Percentiles rank a stretch among this genome's conserved stretches.
Conservation (phyloP, 2,797 vertebrate species). For the Crocidura indochinensis region DNA sequence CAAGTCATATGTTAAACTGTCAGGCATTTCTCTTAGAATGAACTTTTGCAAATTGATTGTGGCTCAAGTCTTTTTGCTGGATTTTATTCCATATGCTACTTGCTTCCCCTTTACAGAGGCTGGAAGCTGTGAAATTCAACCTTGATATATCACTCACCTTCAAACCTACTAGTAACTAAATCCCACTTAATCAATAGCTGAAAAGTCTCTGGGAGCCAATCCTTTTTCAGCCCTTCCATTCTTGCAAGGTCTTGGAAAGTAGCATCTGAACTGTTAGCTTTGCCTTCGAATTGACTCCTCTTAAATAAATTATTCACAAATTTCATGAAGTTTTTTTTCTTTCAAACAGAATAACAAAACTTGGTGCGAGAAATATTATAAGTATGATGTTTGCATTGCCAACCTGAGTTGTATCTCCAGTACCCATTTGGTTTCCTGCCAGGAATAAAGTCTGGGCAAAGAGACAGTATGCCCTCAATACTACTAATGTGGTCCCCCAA, state of each 20-base stretch:
- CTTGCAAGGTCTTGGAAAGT: background rate
- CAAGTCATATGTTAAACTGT: background rate
- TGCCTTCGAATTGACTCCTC: background rate
- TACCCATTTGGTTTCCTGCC: no score
- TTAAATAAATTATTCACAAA: background rate
- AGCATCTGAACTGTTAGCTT: background rate
- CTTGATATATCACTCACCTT: background rate
- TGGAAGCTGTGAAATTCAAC: background rate
- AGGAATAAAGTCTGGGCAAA: no score
- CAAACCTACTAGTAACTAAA: background rate
- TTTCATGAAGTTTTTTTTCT: slow-evolving; percentile 23
- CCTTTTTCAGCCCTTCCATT: background rate
- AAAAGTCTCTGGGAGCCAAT: background rate
- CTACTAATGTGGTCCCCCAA: no score
- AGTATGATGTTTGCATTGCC: no score
- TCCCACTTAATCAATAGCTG: background rate
- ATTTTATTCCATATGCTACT: background rate
- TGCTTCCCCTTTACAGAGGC: background rate
- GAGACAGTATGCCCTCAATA: no score
- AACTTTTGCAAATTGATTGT: background rate
- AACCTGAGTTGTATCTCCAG: no score
- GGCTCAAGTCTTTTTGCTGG: background rate
- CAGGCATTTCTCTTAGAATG: background rate
- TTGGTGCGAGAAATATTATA: no score
- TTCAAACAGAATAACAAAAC: background rate